Evolutionary conservation across 2,113 vertebrate species (phyloP).

Genomic region (Pomatorhinus ruficollis): DNA sequence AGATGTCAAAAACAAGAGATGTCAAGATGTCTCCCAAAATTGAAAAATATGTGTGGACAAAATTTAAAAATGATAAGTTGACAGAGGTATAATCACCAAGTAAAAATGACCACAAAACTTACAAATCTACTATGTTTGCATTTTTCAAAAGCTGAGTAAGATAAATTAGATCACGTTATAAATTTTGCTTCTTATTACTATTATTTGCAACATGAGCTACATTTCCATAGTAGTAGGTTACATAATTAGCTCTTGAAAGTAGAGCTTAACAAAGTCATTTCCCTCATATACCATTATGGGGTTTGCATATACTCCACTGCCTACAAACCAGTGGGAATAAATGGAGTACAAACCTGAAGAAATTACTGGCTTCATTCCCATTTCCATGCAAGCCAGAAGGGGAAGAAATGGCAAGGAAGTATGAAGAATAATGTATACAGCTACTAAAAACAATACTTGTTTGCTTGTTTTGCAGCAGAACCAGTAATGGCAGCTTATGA

Average conservation of each 20-base stretch:
- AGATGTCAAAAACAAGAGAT: not conserved
- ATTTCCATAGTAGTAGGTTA: not conserved
- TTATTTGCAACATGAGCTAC: not conserved
- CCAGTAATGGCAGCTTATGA: not conserved
- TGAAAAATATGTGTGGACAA: not conserved
- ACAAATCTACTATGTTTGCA: not conserved
- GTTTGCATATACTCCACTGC: not conserved
- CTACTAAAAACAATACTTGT: not conserved
- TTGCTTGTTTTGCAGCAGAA: not conserved
- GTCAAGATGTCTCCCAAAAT: not conserved
- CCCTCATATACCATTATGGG: not conserved
- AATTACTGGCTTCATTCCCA: not conserved
- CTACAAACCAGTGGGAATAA: not conserved
- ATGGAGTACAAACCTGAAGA: not conserved
- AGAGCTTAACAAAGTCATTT: not conserved
- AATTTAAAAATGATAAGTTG: not conserved
- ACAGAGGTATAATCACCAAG: not conserved
- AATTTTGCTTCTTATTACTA: not conserved
- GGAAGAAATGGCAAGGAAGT: not conserved
- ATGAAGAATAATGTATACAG: fast-evolving
- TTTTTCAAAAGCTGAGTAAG: not conserved
- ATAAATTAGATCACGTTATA: not conserved
- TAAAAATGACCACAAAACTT: not conserved
- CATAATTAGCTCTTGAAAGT: not conserved
- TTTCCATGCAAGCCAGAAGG: not conserved